Conservation (phyloP, 2,113 vertebrate genomes). For the Odocoileus hemionus region DNA sequence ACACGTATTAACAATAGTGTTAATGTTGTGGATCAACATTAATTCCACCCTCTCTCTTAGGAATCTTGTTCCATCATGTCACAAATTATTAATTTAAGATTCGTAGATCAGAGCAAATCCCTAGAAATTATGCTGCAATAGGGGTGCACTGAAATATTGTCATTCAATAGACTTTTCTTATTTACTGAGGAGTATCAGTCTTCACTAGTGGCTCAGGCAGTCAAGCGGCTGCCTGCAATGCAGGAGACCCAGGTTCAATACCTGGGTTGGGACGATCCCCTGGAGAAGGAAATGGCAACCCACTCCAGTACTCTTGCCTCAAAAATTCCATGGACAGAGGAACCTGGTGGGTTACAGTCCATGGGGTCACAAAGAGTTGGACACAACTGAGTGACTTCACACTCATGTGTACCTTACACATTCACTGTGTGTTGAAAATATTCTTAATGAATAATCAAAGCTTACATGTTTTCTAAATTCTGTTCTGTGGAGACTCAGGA, state of each 20-base stretch:
- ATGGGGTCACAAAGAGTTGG: too few relatives aligned
- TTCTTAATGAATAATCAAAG: background rate
- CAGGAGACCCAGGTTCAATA: too few relatives aligned
- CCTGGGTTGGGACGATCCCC: too few relatives aligned
- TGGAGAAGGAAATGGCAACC: too few relatives aligned
- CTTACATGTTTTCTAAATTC: background rate
- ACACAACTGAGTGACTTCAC: too few relatives aligned
- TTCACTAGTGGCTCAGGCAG: too few relatives aligned
- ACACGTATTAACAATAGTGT: background rate
- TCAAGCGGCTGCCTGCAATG: too few relatives aligned
- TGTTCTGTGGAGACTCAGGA: background rate
- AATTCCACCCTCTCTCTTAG: background rate
- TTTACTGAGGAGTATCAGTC: background rate
- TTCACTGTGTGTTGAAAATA: background rate
- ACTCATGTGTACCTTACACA: background rate
- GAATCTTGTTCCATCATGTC: background rate
- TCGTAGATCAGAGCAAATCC: background rate
- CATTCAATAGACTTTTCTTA: background rate
- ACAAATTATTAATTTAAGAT: constrained; percentile 19
- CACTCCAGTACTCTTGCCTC: too few relatives aligned
- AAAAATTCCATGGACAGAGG: too few relatives aligned
- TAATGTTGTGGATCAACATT: background rate
- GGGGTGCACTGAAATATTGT: background rate
- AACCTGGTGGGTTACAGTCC: too few relatives aligned
- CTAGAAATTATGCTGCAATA: background rate